These are phyloP conservation scores for Micromussa lordhowensis DNA, from an alignment of 92 coral and sea anemone species.

Conservation along the genomic window DNA sequence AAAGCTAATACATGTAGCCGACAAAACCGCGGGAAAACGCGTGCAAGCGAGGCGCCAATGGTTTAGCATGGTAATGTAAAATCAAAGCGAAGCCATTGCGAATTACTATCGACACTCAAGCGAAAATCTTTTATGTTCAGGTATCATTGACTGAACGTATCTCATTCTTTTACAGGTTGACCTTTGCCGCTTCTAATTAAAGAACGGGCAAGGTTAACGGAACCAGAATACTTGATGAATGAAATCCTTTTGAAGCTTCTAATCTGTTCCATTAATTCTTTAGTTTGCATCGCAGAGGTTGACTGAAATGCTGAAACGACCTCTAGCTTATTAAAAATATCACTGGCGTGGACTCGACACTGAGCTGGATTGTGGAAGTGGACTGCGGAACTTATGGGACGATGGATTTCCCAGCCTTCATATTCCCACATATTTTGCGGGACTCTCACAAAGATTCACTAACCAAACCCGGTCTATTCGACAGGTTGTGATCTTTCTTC, in stretches of 20 bases:
- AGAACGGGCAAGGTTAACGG: neutral
- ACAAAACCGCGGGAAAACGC: no score
- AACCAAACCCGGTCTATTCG: neutral
- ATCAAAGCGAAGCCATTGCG: no score
- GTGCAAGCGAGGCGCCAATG: no score
- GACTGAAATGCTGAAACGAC: neutral
- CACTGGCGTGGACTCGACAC: neutral
- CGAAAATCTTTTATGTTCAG: neutral
- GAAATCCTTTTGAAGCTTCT: neutral
- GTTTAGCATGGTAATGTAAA: no score
- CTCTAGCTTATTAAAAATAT: neutral
- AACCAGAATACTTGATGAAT: neutral
- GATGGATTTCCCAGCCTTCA: neutral
- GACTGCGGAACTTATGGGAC: neutral
- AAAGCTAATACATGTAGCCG: no score
- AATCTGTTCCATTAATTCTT: neutral
- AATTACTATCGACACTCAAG: neutral
- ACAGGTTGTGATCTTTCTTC: neutral
- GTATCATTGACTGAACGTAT: neutral
- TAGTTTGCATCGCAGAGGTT: neutral
- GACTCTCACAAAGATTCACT: neutral
- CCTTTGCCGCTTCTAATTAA: neutral
- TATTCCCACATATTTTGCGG: neutral
- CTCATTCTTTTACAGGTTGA: neutral
- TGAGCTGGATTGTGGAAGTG: neutral